Evolutionary conservation across 2,113 vertebrate species (phyloP).

Genomic region (Microtus pennsylvanicus): DNA sequence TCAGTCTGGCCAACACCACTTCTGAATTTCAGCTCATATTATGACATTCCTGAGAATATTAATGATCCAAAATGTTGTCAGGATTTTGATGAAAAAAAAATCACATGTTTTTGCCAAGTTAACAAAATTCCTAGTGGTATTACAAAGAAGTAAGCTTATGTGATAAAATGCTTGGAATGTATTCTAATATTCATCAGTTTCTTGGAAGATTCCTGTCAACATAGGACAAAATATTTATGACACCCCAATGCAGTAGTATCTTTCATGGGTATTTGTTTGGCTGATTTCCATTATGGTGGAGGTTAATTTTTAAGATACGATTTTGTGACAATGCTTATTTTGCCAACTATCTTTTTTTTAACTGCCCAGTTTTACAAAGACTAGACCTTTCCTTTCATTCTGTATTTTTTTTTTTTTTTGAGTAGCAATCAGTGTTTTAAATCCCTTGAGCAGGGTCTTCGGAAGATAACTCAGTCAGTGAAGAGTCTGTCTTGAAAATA

Average conservation of each 20-base stretch:
- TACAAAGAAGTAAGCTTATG: neutral
- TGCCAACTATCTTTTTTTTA: neutral
- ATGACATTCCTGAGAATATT: neutral
- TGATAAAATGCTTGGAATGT: neutral
- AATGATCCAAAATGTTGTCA: neutral
- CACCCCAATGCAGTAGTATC: neutral
- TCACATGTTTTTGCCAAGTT: neutral
- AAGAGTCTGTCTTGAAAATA: neutral
- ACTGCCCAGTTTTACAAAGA: neutral
- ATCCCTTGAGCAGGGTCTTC: neutral
- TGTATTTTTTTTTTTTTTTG: neutral
- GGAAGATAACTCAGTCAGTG: neutral
- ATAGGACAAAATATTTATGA: neutral
- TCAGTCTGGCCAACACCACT: neutral
- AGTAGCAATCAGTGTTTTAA: constrained; percentile 10
- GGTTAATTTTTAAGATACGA: neutral
- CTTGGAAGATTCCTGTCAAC: neutral
- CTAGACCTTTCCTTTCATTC: neutral
- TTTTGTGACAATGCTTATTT: neutral
- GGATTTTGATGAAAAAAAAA: neutral
- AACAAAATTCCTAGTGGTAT: neutral
- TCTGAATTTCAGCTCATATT: neutral
- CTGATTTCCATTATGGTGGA: neutral
- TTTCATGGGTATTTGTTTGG: neutral
- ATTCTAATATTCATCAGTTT: neutral